Conservation (phyloP, 2,888 invertebrate species). For the Encarsia formosa region DNA sequence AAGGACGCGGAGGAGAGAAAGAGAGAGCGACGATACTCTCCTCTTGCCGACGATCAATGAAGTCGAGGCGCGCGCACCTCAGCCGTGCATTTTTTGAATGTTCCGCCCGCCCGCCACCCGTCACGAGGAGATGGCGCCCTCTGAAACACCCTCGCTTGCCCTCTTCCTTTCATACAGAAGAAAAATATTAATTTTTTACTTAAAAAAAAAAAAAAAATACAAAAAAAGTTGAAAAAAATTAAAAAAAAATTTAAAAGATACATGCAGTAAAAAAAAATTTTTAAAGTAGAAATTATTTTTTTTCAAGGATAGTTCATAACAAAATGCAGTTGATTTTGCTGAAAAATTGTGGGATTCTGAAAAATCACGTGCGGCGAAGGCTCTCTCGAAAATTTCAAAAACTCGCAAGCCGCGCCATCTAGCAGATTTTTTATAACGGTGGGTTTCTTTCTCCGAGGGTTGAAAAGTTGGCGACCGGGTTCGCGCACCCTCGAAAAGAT, state of each 20-base stretch:
- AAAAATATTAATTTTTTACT: too few species aligned
- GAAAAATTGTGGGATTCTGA: too few species aligned
- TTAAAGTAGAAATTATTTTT: too few species aligned
- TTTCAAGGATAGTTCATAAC: too few species aligned
- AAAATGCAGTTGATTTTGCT: too few species aligned
- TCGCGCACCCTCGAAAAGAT: slow-evolving; percentile 35
- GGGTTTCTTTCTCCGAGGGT: slow-evolving; percentile 22
- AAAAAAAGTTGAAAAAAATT: too few species aligned
- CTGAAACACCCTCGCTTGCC: slow-evolving; percentile 25
- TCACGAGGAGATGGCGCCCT: slow-evolving; percentile 33
- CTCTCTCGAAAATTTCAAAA: too few species aligned
- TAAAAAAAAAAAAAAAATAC: too few species aligned
- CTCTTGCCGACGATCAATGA: slow-evolving; percentile 44
- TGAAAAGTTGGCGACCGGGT: slow-evolving; percentile 25
- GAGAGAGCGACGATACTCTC: slow-evolving; percentile 5
- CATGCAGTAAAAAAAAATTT: too few species aligned
- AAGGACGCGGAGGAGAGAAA: slow-evolving; percentile 11
- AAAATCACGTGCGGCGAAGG: too few species aligned
- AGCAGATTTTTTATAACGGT: slow-evolving; percentile 34
- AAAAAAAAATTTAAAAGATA: too few species aligned
- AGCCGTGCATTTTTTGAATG: slow-evolving; percentile 48
- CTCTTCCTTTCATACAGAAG: not conserved
- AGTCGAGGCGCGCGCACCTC: slow-evolving; percentile 48
- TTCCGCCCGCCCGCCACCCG: slow-evolving; percentile 44
- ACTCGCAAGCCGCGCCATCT: slow-evolving; percentile 37